A percentile compares a stretch with the other conserved stretches of the same genome.
Conservation (phyloP, 2,113 vertebrate genomes). For the Heloderma charlesbogerti region DNA sequence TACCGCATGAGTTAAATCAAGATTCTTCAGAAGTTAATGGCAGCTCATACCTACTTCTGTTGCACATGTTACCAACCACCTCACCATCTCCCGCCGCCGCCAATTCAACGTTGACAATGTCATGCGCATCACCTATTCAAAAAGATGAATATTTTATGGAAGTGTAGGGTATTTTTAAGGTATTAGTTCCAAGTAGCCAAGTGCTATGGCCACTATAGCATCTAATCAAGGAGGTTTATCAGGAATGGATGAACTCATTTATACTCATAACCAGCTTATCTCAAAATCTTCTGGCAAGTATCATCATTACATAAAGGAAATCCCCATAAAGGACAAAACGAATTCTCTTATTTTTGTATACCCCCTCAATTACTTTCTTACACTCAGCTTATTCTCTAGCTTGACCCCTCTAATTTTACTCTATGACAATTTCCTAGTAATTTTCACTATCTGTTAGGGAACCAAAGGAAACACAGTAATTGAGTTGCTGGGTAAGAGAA, state of each 20-base stretch:
- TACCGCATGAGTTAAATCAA: slow-evolving; percentile 8
- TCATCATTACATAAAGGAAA: background rate
- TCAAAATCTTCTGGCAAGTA: background rate
- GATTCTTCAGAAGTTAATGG: background rate
- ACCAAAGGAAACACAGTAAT: background rate
- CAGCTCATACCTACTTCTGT: slow-evolving; percentile 86
- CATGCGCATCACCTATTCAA: slow-evolving; percentile 86
- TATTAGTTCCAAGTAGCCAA: background rate
- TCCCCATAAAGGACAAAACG: too few species aligned
- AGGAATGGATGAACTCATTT: background rate
- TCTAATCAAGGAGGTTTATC: background rate
- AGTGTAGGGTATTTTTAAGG: slow-evolving; percentile 4
- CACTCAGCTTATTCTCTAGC: background rate
- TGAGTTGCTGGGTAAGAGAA: background rate
- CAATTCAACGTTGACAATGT: slow-evolving; percentile 87
- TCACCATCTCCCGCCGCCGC: slow-evolving; percentile 88
- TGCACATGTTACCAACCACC: slow-evolving; percentile 88
- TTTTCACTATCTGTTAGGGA: background rate
- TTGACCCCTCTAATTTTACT: background rate
- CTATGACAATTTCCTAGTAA: background rate
- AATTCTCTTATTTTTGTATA: background rate
- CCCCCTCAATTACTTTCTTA: background rate
- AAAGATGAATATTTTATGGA: background rate
- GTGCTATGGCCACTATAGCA: background rate
- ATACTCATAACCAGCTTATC: background rate